These are phyloP conservation scores for Therioaphis trifolii DNA, from an alignment of 2,888 invertebrate genomes.

Conservation along the genomic window DNA sequence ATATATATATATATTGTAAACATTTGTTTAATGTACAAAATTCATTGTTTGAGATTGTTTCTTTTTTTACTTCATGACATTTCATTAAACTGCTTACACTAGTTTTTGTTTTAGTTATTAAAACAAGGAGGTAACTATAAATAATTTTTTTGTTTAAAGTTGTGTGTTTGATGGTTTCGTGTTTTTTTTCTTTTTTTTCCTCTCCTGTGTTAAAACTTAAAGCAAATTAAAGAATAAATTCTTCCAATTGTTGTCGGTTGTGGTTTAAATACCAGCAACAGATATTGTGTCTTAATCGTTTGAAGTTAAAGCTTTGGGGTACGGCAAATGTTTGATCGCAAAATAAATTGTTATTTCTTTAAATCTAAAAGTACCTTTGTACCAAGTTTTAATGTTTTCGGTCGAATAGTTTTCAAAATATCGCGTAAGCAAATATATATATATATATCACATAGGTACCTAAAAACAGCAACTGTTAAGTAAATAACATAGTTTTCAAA, in stretches of 20 bases:
- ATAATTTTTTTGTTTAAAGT: background rate
- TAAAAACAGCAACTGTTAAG: background rate
- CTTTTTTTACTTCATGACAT: background rate
- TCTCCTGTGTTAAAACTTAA: background rate
- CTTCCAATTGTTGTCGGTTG: background rate
- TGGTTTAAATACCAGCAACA: background rate
- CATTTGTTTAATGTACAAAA: too few species aligned
- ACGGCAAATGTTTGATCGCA: slow-evolving; percentile 21
- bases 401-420: slow-evolving; percentile 30
- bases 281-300: slow-evolving; percentile 23
- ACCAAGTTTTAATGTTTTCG: slow-evolving; percentile 40
- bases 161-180: background rate
- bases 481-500: slow-evolving; percentile 27
- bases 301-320: slow-evolving; percentile 16
- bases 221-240: slow-evolving; percentile 9
- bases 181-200: background rate
- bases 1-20: too few species aligned
- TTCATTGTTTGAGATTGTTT: too few species aligned
- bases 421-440: background rate
- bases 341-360: slow-evolving; percentile 47
- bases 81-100: background rate
- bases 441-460: background rate
- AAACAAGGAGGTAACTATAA: background rate
- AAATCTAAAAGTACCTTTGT: slow-evolving; percentile 21
- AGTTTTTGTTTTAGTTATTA: background rate